phyloP scores from a whole-genome alignment of 1,140 invertebrate genomes.

The Gonioctena quinquepunctata region DNA sequence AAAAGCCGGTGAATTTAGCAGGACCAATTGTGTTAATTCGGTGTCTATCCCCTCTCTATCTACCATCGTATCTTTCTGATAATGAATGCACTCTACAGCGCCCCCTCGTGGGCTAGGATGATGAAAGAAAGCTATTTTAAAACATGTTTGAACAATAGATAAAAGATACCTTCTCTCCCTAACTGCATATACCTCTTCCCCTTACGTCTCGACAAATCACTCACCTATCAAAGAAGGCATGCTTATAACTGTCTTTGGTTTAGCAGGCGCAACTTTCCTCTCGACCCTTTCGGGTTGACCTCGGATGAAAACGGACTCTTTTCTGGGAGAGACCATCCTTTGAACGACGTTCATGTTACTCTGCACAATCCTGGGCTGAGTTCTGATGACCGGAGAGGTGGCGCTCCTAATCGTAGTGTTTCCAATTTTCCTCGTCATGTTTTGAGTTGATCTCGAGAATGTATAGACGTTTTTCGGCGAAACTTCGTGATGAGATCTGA shows the following conservation, averaged over 20 bases:
- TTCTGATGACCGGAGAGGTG: background rate
- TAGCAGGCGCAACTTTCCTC: constrained; percentile 17
- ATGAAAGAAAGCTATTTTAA: too few relatives aligned
- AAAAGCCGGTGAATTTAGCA: too few relatives aligned
- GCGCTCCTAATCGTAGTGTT: constrained; percentile 35
- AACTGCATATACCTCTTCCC: too few relatives aligned
- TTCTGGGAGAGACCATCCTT: constrained; percentile 6
- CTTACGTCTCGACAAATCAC: too few relatives aligned
- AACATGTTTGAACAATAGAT: too few relatives aligned
- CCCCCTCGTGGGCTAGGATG: too few relatives aligned
- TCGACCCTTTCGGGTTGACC: constrained; percentile 4
- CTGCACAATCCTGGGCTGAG: background rate
- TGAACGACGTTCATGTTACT: constrained; percentile 8
- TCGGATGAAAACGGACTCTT: constrained; percentile 3
- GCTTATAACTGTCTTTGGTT: constrained; percentile 40
- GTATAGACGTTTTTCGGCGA: constrained; percentile 32
- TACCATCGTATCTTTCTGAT: too few relatives aligned
- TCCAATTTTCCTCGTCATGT: constrained; percentile 31
- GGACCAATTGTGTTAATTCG: too few relatives aligned
- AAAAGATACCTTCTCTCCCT: too few relatives aligned
- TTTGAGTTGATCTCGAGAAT: constrained; percentile 11
- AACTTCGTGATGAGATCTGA: background rate
- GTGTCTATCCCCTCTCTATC: too few relatives aligned
- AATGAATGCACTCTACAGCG: too few relatives aligned
- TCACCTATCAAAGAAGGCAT: constrained; percentile 45